phyloP scores from a whole-genome alignment of 2,113 vertebrate genomes.

The Carassius auratus region DNA sequence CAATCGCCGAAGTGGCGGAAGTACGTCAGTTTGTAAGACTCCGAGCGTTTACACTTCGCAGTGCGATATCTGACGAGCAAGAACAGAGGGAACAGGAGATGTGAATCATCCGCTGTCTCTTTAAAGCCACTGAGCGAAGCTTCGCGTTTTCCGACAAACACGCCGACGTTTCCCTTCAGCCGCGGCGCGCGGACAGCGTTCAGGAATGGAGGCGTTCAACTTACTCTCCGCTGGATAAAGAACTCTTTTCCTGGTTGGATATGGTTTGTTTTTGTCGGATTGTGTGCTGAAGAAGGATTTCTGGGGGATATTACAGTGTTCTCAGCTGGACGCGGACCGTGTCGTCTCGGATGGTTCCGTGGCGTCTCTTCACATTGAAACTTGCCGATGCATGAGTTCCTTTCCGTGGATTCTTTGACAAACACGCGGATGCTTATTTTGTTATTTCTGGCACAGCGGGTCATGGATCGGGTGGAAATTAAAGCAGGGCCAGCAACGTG shows the following conservation, averaged over 20 bases:
- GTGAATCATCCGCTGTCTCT: constrained; percentile 80
- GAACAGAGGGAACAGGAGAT: constrained; percentile 67
- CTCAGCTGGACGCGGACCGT: constrained; percentile 64
- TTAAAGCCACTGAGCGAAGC: constrained; percentile 80
- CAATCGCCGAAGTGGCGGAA: constrained; percentile 81
- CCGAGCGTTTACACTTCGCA: constrained; percentile 73
- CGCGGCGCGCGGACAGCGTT: constrained; percentile 59
- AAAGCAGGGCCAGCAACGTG: constrained; percentile 74
- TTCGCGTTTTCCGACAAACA: constrained; percentile 71
- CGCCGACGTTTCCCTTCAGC: constrained; percentile 71
- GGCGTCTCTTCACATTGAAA: constrained; percentile 62
- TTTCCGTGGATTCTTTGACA: constrained; percentile 54
- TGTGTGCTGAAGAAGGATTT: constrained; percentile 64
- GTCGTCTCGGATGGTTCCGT: constrained; percentile 55
- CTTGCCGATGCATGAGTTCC: constrained; percentile 58
- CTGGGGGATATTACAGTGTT: constrained; percentile 68
- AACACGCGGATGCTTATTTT: constrained; percentile 57
- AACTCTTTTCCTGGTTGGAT: constrained; percentile 58
- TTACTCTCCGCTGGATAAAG: constrained; percentile 69
- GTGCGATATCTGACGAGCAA: constrained; percentile 76
- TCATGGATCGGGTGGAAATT: constrained; percentile 75
- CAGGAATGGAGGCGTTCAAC: constrained; percentile 73
- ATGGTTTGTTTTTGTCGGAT: constrained; percentile 70
- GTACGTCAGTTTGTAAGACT: constrained; percentile 84
- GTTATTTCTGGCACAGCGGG: constrained; percentile 65